A percentile compares a stretch with the other conserved stretches of the same genome.
phyloP scores from a whole-genome alignment of 2,888 invertebrate species.

The Aproaerema taeniolella region DNA sequence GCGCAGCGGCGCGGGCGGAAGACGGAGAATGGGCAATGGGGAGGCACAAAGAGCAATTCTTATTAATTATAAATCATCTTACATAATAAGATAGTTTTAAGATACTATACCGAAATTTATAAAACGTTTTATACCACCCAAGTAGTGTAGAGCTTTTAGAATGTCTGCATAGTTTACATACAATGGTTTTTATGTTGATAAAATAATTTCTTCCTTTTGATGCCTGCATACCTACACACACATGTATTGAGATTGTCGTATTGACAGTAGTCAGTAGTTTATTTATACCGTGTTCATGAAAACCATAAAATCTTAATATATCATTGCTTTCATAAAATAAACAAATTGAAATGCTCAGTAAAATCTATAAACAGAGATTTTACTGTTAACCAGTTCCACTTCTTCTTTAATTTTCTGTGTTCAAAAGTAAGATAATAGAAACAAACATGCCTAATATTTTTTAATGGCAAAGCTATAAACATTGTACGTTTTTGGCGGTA shows the following conservation, averaged over 20 bases:
- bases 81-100: conserved; percentile 1
- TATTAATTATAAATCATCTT: conserved; percentile 33
- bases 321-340: no score
- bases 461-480: no score
- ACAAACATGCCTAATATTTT: no score
- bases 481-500: no score
- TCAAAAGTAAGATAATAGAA: no score
- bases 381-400: no score
- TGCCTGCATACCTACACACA: neutral
- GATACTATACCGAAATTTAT: conserved; percentile 16
- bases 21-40: conserved; percentile 65
- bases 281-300: neutral
- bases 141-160: no score
- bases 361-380: no score
- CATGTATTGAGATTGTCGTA: conserved; percentile 1
- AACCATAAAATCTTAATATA: no score
- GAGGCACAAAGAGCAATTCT: conserved; percentile 48
- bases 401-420: no score
- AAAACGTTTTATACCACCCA: conserved; percentile 14
- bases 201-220: conserved; percentile 27
- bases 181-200: conserved; percentile 33
- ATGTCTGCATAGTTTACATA: neutral
- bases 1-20: conserved; percentile 46
- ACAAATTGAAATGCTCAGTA: no score
- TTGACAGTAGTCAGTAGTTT: neutral